Percentiles rank a stretch among this genome's conserved stretches.
These are phyloP conservation scores for Mus spicilegus DNA, from an alignment of 2,113 vertebrate genomes.

Conservation along the genomic window DNA sequence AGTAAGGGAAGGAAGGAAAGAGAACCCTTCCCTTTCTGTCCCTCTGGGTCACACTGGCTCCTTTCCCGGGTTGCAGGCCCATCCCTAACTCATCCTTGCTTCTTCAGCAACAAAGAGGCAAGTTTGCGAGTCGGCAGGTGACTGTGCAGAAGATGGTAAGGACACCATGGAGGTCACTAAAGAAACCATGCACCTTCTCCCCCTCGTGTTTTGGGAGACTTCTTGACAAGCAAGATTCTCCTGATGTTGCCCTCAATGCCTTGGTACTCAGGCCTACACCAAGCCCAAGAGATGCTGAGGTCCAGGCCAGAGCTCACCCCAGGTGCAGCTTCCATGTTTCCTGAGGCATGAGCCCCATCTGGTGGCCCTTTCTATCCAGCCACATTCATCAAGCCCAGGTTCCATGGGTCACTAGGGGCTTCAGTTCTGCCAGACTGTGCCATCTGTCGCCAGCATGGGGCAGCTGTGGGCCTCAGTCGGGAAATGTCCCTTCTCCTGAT, in stretches of 20 bases:
- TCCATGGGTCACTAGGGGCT: background rate
- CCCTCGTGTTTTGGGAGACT: too few species aligned
- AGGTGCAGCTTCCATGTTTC: background rate
- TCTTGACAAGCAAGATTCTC: background rate
- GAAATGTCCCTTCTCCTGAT: background rate
- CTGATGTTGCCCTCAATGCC: background rate
- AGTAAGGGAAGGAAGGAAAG: background rate
- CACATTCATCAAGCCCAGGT: too few species aligned
- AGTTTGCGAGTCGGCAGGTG: too few species aligned
- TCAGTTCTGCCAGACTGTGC: too few species aligned
- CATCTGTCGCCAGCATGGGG: background rate
- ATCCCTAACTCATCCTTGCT: background rate
- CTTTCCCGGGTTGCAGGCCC: background rate
- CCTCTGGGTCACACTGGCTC: background rate
- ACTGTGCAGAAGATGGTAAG: too few species aligned
- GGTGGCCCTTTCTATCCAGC: background rate
- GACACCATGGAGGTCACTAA: background rate
- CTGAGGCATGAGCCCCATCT: conserved; percentile 33
- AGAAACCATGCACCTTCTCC: background rate
- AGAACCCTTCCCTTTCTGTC: background rate
- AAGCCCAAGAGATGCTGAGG: background rate
- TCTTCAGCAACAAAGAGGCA: background rate
- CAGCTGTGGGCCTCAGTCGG: background rate
- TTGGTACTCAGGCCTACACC: background rate
- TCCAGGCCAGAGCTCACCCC: background rate